Evolutionary conservation across 2,888 invertebrate genomes (phyloP).

Genomic region (Chrysina gloriosa): DNA sequence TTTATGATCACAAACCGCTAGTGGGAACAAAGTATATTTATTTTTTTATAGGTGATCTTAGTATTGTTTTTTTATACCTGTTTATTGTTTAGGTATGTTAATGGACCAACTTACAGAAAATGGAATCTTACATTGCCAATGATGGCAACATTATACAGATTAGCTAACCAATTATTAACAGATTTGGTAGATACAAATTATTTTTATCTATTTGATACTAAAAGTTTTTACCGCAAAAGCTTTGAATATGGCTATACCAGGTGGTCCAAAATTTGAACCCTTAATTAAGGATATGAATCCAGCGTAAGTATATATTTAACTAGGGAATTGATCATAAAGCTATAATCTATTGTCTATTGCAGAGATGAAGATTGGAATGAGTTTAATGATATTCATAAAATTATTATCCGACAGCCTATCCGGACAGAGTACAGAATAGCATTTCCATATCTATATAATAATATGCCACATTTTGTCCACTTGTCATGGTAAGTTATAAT

Average conservation of each 20-base stretch:
- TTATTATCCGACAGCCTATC: conserved; percentile 98
- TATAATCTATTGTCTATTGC: conserved; percentile 44
- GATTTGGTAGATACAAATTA: conserved; percentile 99
- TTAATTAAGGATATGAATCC: conserved; percentile 97
- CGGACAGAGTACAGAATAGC: conserved; percentile 99
- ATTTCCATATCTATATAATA: conserved; percentile 99
- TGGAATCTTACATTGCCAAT: conserved; percentile 97
- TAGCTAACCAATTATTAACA: conserved; percentile 97
- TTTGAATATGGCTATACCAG: conserved; percentile 99
- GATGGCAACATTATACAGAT: conserved; percentile 96
- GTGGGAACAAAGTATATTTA: conserved; percentile 83
- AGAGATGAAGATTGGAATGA: conserved; percentile 99
- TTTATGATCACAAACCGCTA: conserved; percentile 98
- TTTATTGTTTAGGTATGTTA: conserved; percentile 84
- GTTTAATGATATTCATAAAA: conserved; percentile 99
- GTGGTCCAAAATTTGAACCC: conserved; percentile 99
- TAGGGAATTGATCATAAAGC: background rate
- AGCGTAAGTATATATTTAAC: conserved; percentile 70
- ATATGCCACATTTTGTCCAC: conserved; percentile 98
- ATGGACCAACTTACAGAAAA: conserved; percentile 95
- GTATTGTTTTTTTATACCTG: conserved; percentile 30
- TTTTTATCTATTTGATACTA: conserved; percentile 98
- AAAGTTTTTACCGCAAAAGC: conserved; percentile 99
- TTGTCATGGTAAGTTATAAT: conserved; percentile 95
- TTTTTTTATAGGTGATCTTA: background rate